These are phyloP conservation scores for Drosophila prostipennis DNA, from an alignment of 2,888 invertebrate genomes.

Conservation along the genomic window DNA sequence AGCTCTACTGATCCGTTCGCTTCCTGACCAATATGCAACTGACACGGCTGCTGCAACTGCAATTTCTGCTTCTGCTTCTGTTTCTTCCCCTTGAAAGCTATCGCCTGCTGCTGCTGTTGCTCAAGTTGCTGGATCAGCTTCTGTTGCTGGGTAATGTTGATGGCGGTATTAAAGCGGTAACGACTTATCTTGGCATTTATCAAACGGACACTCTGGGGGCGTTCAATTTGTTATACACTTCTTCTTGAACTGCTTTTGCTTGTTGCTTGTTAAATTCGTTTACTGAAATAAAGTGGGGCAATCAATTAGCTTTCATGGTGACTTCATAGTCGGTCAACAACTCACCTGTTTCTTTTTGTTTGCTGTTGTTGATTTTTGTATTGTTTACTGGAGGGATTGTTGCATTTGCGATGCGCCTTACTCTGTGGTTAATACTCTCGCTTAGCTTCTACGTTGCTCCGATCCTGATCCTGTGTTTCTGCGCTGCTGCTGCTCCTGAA, in stretches of 20 bases:
- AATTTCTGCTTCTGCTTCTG: conserved; percentile 21
- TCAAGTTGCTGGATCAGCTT: conserved; percentile 46
- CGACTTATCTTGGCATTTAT: conserved; percentile 73
- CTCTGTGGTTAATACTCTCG: conserved; percentile 71
- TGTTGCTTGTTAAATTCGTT: conserved; percentile 65
- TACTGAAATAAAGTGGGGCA: conserved; percentile 37
- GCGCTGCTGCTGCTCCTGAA: conserved; percentile 52
- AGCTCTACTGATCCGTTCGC: conserved; percentile 18
- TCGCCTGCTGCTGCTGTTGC: conserved; percentile 37
- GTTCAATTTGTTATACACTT: conserved; percentile 12
- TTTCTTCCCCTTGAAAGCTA: conserved; percentile 14
- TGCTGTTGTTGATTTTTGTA: conserved; percentile 14
- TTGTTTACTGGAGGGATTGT: conserved; percentile 79
- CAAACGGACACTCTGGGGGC: conserved; percentile 14
- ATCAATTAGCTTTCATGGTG: not conserved
- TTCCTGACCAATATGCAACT: conserved; percentile 18
- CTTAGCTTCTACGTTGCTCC: conserved; percentile 75
- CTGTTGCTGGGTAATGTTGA: conserved; percentile 62
- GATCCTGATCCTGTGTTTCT: conserved; percentile 31
- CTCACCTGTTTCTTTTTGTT: conserved; percentile 51
- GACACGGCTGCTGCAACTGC: conserved; percentile 8
- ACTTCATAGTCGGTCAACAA: conserved; percentile 3
- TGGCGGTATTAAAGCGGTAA: conserved; percentile 70
- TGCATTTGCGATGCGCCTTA: conserved; percentile 58
- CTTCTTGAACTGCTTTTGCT: conserved; percentile 24